Base-by-base conservation (phyloP, 64 coral and sea anemone species). In the Cladopsammia gracilis region DNA sequence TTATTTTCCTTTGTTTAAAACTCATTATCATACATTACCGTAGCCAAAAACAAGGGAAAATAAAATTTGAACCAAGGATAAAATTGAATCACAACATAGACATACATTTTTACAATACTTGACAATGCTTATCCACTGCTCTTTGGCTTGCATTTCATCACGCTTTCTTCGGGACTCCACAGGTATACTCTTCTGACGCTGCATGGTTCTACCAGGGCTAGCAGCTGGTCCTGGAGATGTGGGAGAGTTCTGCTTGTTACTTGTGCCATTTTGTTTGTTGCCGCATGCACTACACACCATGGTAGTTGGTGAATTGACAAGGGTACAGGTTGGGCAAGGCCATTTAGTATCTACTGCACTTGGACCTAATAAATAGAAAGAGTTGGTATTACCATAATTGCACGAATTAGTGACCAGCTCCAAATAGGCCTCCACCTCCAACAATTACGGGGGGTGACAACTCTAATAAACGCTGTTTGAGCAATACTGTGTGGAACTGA, bases 91-190 rank as follows among this genome's bases (percentile, higher is more conserved):
- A n/a, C n/a, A n/a, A n/a, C n/a, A n/a, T 10, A 6, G 6, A 43
- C 88, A 79, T 77, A 99, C 98, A 69, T 70, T 64, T 50, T 57
- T 94, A 68, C 98, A 99, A 42, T 91, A 96, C 7, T 91, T 45
- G 14, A 96, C 92, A 79, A 99, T 96, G 10, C 25, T 92, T 19
- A 93, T 67, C 91, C 90, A 96, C 48, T 96, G 94, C 24, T 99
- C 94, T 68, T 96, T 99, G 1, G 98, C 98, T 64, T 89, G 77
- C 43, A 88, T 89, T 60, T 99, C 98, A 83, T 99, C 98, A 15
- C 78, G 87, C 53, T 71, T 96, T 62, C 98, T 96, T 25, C 94
- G 96, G 44, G 91, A 90, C 44, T 99, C 98, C 13, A 94, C 94
- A 58, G 87, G 86, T 12, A 99, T 86, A 91, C 94, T 99, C 68